Percentiles rank a stretch among this genome's conserved stretches.
Evolutionary conservation across 2,113 vertebrate genomes (phyloP).

Genomic region (Tapirus terrestris): DNA sequence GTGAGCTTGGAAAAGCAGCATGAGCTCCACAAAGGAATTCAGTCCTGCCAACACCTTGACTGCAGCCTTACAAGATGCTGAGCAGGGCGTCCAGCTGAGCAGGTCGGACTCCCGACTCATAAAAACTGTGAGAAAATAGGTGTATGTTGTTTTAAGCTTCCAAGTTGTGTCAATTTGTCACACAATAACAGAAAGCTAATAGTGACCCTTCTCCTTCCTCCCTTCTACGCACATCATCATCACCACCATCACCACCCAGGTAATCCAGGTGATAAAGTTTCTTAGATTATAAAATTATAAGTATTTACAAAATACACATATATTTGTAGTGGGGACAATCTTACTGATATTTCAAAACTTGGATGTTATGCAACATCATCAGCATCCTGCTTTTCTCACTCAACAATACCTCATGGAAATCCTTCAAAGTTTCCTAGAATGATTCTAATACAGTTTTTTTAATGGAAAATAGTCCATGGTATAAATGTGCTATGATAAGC

Average conservation of each 20-base stretch:
- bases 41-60: not conserved
- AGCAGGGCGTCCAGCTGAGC: not conserved
- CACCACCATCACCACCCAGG: not conserved
- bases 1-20: not conserved
- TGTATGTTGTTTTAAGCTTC: not conserved
- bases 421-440: not conserved
- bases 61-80: not conserved
- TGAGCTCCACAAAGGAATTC: not conserved
- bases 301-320: not conserved
- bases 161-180: not conserved
- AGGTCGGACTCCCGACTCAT: not conserved
- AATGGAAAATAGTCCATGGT: not conserved
- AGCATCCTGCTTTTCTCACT: not conserved
- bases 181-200: not conserved
- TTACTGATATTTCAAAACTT: not conserved
- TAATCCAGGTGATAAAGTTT: not conserved
- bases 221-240: not conserved
- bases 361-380: not conserved
- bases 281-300: constrained; percentile 23
- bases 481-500: not conserved
- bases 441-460: not conserved
- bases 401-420: not conserved
- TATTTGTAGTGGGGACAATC: not conserved
- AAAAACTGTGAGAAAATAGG: not conserved
- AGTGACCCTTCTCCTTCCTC: not conserved